Evolutionary conservation across 2,797 vertebrate genomes (phyloP).

Genomic region (Ataeniobius toweri): DNA sequence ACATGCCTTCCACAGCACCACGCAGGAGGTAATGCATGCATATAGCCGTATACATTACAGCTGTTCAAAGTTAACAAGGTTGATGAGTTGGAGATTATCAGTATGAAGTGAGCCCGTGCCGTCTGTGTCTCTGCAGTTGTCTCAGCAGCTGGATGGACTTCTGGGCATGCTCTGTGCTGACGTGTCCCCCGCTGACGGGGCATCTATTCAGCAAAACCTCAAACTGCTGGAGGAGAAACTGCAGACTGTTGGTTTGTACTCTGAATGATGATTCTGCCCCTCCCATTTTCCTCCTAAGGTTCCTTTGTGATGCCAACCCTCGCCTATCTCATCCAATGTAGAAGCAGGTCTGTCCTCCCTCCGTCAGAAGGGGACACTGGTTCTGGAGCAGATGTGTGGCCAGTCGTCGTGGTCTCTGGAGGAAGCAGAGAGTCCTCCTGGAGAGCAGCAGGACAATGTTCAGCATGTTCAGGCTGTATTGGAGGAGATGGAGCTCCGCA

Average conservation of each 20-base stretch:
- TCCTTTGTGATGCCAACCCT: not conserved
- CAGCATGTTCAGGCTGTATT: constrained; percentile 95
- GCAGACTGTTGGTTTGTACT: constrained; percentile 91
- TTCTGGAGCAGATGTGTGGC: constrained; percentile 93
- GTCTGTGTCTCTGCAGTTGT: constrained; percentile 83
- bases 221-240: constrained; percentile 98
- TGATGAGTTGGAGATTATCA: not conserved
- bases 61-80: not conserved
- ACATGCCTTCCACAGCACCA: constrained; percentile 92
- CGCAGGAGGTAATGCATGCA: constrained; percentile 86
- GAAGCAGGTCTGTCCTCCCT: constrained; percentile 90
- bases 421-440: constrained; percentile 88
- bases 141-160: constrained; percentile 95
- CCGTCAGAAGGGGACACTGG: constrained; percentile 91
- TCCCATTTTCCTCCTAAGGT: not conserved
- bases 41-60: not conserved
- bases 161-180: constrained; percentile 98
- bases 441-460: constrained; percentile 92
- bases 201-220: constrained; percentile 95
- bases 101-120: not conserved
- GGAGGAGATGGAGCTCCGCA: constrained; percentile 99
- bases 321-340: constrained; percentile 45
- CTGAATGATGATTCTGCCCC: not conserved
- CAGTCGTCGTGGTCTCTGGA: constrained; percentile 90
- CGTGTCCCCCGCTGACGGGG: constrained; percentile 93